Evolutionary conservation across 2,113 vertebrate genomes (phyloP).

Genomic region (Mellivora capensis): DNA sequence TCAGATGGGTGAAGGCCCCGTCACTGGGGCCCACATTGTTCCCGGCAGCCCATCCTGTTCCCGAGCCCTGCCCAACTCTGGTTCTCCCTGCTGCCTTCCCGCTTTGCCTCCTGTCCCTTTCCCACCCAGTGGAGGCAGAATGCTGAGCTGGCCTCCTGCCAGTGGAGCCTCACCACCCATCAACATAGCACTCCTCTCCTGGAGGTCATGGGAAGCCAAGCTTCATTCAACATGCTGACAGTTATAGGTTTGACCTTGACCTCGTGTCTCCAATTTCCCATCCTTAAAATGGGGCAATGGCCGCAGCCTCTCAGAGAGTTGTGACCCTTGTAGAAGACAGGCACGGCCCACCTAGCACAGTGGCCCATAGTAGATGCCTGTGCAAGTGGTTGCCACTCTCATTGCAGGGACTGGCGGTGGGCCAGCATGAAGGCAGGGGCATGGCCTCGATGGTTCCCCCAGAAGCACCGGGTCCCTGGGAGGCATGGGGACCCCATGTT

Average conservation of each 20-base stretch:
- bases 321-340: not conserved
- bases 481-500: not conserved
- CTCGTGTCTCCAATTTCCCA: not conserved
- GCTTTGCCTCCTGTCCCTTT: not conserved
- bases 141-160: not conserved
- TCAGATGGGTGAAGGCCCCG: not conserved
- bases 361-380: fast-evolving
- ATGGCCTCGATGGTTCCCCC: not conserved
- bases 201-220: not conserved
- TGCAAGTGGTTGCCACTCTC: not conserved
- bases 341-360: not conserved
- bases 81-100: not conserved
- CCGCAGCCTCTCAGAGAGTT: not conserved
- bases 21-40: not conserved
- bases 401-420: fast-evolving
- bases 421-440: not conserved
- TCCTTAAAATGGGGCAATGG: not conserved
- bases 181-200: not conserved
- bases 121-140: not conserved
- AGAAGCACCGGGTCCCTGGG: not conserved
- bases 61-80: not conserved
- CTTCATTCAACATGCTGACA: not conserved
- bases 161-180: not conserved
- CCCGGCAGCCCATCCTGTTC: not conserved
- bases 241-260: not conserved